A percentile compares a stretch with the other conserved stretches of the same genome.
Conservation (phyloP, 2,888 invertebrate species). For the Ashinkailepas kermadecensis region DNA sequence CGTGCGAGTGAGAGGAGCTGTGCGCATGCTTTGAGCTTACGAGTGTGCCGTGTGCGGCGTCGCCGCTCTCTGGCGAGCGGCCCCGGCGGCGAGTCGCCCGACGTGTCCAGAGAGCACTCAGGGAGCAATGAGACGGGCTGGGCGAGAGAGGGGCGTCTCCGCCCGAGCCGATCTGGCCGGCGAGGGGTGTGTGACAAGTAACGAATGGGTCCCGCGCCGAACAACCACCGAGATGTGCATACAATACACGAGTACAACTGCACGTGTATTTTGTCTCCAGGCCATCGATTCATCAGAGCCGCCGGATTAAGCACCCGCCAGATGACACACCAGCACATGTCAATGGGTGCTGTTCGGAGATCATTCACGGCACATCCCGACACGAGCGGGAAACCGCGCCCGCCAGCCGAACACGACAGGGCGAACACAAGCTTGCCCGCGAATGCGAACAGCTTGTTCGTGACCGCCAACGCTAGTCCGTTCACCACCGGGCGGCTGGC, state of each 20-base stretch:
- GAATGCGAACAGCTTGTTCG: too few species aligned
- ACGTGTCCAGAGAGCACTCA: not conserved
- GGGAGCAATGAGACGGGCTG: not conserved
- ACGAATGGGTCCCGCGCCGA: too few species aligned
- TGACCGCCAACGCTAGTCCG: too few species aligned
- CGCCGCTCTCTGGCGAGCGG: not conserved
- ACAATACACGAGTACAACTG: not conserved
- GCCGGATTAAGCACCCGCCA: too few species aligned
- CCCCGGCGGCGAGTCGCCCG: not conserved
- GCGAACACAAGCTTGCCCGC: too few species aligned
- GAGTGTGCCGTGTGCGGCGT: not conserved
- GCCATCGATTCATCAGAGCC: not conserved
- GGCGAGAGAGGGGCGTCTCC: not conserved
- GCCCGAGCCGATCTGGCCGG: not conserved
- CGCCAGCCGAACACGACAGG: too few species aligned
- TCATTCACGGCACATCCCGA: too few species aligned
- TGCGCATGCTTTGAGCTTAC: not conserved
- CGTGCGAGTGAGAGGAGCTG: not conserved
- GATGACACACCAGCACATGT: not conserved
- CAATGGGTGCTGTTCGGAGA: too few species aligned
- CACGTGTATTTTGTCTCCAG: not conserved
- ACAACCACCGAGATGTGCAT: not conserved
- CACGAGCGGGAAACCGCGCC: too few species aligned
- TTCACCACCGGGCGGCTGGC: not conserved
- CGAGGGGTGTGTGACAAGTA: not conserved